A percentile compares a stretch with the other conserved stretches of the same genome.
phyloP scores from a whole-genome alignment of 2,113 vertebrate genomes.

The Onychostruthus taczanowskii region DNA sequence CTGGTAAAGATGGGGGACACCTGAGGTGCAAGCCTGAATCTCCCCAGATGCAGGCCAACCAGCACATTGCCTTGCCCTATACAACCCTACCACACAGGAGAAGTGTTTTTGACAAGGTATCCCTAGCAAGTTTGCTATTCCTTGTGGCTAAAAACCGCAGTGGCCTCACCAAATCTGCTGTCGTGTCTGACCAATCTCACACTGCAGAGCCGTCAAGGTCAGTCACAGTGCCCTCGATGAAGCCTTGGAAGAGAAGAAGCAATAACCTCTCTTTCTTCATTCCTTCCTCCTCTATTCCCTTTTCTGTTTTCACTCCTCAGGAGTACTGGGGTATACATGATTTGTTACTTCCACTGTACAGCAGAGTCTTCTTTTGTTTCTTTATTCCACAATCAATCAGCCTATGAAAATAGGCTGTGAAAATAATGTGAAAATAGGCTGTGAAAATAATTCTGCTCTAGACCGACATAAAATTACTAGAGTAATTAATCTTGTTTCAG shows the following conservation, averaged over 20 bases:
- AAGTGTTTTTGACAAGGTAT: not conserved
- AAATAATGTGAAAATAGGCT: not conserved
- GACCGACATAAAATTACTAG: slow-evolving; percentile 6
- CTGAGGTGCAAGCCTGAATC: not conserved
- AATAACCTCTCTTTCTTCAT: not conserved
- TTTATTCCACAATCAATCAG: not conserved
- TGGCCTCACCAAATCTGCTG: not conserved
- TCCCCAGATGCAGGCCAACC: not conserved
- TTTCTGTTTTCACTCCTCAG: not conserved
- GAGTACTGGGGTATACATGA: not conserved
- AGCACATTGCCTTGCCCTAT: not conserved
- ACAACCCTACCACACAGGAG: not conserved
- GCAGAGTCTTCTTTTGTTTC: not conserved
- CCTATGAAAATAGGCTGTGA: not conserved
- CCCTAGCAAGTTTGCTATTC: not conserved
- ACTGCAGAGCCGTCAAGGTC: not conserved
- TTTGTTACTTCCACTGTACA: not conserved
- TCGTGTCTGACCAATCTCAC: not conserved
- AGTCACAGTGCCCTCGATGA: not conserved
- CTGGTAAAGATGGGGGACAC: not conserved
- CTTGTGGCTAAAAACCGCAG: not conserved
- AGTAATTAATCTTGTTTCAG: slow-evolving; percentile 51
- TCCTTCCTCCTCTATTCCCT: not conserved
- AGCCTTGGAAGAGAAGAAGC: not conserved
- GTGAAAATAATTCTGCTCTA: not conserved